Conservation (phyloP, 2,797 vertebrate species). For the Macropus fuliginosus region DNA sequence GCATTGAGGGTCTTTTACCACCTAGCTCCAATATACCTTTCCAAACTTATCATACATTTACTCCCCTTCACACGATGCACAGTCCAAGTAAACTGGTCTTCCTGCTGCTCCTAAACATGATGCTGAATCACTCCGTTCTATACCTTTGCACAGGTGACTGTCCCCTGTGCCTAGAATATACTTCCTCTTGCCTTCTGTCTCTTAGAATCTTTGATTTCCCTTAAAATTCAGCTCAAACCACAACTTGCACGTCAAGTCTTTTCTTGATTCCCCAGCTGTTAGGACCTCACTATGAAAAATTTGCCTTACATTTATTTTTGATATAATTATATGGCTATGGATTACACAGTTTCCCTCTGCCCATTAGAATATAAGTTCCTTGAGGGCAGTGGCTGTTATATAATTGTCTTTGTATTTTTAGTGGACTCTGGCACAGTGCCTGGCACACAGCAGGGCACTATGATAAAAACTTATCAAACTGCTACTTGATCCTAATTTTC, state of each 20-base stretch:
- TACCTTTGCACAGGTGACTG: not conserved
- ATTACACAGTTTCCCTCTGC: not conserved
- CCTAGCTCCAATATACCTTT: not conserved
- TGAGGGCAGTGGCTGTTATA: not conserved
- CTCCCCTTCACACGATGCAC: not conserved
- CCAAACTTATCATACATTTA: not conserved
- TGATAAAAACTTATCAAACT: not conserved
- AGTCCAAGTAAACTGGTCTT: not conserved
- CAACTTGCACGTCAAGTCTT: not conserved
- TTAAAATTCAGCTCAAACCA: not conserved
- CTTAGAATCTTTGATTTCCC: not conserved
- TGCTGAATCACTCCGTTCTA: not conserved
- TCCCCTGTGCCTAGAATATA: not conserved
- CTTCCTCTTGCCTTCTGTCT: not conserved
- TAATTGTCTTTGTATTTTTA: not conserved
- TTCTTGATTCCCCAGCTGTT: not conserved
- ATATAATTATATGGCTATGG: not conserved
- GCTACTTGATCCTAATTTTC: not conserved
- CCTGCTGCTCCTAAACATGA: not conserved
- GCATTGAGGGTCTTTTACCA: not conserved
- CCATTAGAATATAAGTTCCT: not conserved
- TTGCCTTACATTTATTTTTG: not conserved
- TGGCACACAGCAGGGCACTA: not conserved
- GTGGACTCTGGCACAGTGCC: not conserved
- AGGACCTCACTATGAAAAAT: not conserved